A percentile compares a stretch with the other conserved stretches of the same genome.
Evolutionary conservation across 2,888 invertebrate species (phyloP).

Genomic region (Folsomia manolachei): DNA sequence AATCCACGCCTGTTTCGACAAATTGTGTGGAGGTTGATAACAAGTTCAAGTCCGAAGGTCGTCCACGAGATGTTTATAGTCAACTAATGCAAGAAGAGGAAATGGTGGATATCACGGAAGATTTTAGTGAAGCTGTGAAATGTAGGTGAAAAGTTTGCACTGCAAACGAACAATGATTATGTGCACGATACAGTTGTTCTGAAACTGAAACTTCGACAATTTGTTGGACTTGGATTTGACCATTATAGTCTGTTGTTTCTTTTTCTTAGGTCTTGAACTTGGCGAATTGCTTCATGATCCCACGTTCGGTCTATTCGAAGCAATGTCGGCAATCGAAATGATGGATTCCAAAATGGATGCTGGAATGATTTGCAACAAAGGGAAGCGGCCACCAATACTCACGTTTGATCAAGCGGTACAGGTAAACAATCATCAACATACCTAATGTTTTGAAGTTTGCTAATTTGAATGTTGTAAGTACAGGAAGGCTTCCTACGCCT

Average conservation of each 20-base stretch:
- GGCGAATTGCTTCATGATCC: constrained; percentile 92
- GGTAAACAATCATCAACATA: no score
- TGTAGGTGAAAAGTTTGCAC: constrained; percentile 54
- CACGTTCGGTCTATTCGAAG: constrained; percentile 88
- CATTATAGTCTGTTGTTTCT: constrained; percentile 7
- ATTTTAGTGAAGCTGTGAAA: constrained; percentile 64
- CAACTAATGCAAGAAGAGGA: constrained; percentile 22
- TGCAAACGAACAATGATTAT: no score
- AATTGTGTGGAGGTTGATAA: neutral
- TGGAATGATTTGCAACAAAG: constrained; percentile 91
- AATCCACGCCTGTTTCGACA: neutral
- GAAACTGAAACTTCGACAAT: no score
- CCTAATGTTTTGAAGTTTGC: no score
- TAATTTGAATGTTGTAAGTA: no score
- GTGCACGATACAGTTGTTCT: neutral
- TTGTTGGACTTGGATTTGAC: no score
- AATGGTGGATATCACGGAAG: constrained; percentile 64
- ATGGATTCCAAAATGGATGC: constrained; percentile 99
- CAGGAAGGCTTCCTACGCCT: constrained; percentile 64
- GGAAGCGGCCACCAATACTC: constrained; percentile 64
- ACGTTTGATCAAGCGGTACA: constrained; percentile 83
- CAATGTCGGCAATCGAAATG: constrained; percentile 99
- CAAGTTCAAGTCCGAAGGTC: constrained; percentile 12
- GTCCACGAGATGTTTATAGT: no score
- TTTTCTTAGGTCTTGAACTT: constrained; percentile 54